Conservation (phyloP, 64 coral and sea anemone genomes). For the Montipora sp. region DNA sequence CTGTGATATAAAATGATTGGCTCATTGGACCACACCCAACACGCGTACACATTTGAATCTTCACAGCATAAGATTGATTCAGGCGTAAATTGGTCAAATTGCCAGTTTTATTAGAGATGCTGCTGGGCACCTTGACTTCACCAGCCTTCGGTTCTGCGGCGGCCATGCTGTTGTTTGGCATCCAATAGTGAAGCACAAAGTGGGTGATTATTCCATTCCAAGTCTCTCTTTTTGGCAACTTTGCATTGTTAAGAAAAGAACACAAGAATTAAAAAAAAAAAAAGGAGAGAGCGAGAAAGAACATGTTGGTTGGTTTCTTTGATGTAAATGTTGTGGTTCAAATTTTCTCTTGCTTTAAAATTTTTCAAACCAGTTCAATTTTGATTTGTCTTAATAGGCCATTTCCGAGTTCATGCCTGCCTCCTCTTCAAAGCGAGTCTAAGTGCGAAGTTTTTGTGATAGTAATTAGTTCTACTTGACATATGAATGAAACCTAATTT, state of each 20-base stretch:
- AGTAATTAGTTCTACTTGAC: too few species aligned
- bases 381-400: too few species aligned
- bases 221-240: constrained; percentile 8
- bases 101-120: constrained; percentile 2
- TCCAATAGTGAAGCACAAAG: neutral
- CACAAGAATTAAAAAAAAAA: neutral
- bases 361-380: too few species aligned
- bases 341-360: too few species aligned
- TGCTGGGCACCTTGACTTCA: neutral
- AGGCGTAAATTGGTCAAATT: neutral
- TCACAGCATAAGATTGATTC: neutral
- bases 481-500: too few species aligned
- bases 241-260: neutral
- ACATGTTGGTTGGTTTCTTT: too few species aligned
- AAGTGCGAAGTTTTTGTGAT: too few species aligned
- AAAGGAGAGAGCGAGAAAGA: neutral
- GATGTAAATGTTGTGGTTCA: too few species aligned
- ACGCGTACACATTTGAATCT: constrained; percentile 3
- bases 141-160: neutral
- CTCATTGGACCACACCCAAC: constrained; percentile 22
- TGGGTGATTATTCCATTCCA: constrained; percentile 29
- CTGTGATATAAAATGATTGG: neutral
- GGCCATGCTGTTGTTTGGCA: neutral
- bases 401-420: too few species aligned
- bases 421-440: too few species aligned